Conservation (phyloP, 2,797 vertebrate species). For the Emydoidea blandingii region DNA sequence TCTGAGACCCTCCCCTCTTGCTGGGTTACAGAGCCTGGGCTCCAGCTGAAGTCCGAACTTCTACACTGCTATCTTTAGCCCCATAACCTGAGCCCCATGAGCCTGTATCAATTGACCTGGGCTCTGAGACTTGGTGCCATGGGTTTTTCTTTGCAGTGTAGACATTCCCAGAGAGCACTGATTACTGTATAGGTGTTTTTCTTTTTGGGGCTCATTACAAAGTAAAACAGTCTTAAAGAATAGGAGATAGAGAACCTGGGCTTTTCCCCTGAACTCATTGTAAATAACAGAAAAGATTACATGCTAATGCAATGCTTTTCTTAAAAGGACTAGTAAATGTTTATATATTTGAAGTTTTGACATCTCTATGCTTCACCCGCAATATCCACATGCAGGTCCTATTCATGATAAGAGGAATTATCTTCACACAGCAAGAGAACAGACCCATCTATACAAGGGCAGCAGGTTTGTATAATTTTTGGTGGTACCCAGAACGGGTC, state of each 20-base stretch:
- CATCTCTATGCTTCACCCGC: not conserved
- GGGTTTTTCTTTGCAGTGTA: not conserved
- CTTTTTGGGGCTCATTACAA: not conserved
- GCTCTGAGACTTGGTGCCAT: not conserved
- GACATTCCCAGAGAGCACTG: not conserved
- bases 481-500: no score
- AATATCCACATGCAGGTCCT: not conserved
- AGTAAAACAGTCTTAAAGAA: not conserved
- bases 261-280: not conserved
- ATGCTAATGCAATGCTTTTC: not conserved
- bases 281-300: not conserved
- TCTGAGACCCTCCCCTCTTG: not conserved
- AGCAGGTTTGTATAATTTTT: no score
- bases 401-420: not conserved
- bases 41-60: not conserved
- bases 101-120: not conserved
- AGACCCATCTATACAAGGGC: not conserved
- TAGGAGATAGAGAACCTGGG: not conserved
- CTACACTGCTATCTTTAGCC: not conserved
- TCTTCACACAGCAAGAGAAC: not conserved
- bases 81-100: not conserved
- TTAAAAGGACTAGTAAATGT: not conserved
- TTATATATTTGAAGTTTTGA: not conserved
- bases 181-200: slow-evolving; percentile 7
- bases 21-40: not conserved